Evolutionary conservation across 2,113 vertebrate species (phyloP).

Genomic region (Casuarius casuarius): DNA sequence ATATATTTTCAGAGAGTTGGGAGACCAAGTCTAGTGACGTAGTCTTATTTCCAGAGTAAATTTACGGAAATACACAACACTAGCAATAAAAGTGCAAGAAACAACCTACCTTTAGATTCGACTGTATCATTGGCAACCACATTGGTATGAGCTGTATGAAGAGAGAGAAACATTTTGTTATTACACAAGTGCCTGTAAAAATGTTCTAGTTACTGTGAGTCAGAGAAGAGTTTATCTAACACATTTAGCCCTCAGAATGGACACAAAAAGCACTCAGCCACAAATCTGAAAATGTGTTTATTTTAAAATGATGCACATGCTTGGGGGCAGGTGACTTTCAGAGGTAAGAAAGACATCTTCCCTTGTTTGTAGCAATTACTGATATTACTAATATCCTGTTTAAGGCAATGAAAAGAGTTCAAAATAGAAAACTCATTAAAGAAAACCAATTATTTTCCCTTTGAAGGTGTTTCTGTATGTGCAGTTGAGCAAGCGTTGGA

Average conservation of each 20-base stretch:
- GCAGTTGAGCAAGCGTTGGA: background rate
- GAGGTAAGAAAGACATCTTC: conserved; percentile 6
- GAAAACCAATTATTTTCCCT: background rate
- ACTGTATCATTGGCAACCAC: conserved; percentile 99
- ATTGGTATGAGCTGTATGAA: conserved; percentile 93
- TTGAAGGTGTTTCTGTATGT: background rate
- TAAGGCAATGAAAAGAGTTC: background rate
- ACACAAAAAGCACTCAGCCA: background rate
- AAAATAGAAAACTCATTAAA: background rate
- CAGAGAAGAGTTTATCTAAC: background rate
- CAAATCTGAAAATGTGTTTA: background rate
- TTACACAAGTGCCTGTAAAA: background rate
- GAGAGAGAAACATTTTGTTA: conserved; percentile 50
- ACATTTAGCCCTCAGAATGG: background rate
- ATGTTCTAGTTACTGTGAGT: background rate
- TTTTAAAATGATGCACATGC: background rate
- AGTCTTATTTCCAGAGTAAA: background rate
- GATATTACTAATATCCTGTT: conserved; percentile 10
- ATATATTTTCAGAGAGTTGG: background rate
- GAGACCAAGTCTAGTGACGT: background rate
- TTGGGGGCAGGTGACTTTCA: background rate
- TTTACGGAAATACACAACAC: background rate
- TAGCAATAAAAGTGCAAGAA: background rate
- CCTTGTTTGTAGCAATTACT: background rate
- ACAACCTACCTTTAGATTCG: conserved; percentile 92